Conservation (phyloP, 2,797 vertebrate genomes). For the Helostoma temminkii region DNA sequence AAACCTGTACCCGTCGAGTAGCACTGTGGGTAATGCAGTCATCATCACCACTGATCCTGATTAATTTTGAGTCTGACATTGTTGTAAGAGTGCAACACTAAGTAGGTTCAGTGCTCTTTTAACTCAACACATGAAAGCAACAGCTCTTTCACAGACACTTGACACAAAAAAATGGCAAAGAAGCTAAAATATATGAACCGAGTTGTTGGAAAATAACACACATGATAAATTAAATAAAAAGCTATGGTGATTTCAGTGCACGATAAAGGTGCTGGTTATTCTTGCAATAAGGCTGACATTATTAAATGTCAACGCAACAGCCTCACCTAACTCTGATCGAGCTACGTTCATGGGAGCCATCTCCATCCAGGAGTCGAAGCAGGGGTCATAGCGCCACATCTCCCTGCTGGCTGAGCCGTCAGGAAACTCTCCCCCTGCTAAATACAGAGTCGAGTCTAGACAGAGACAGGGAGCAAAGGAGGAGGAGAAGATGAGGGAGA, state of each 20-base stretch:
- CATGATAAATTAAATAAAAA: too few species aligned
- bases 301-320: neutral
- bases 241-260: neutral
- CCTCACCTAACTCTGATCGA: conserved; percentile 85
- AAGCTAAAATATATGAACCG: too few species aligned
- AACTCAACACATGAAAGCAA: too few species aligned
- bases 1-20: too few species aligned
- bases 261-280: neutral
- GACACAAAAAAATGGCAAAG: too few species aligned
- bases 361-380: conserved; percentile 87
- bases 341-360: conserved; percentile 88
- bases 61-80: too few species aligned
- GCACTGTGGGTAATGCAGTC: too few species aligned
- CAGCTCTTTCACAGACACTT: too few species aligned
- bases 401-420: conserved; percentile 88
- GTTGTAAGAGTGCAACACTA: too few species aligned
- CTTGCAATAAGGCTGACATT: neutral
- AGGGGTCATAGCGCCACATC: conserved; percentile 89
- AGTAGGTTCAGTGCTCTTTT: too few species aligned
- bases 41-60: too few species aligned
- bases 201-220: too few species aligned
- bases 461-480: neutral
- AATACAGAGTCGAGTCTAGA: conserved; percentile 83
- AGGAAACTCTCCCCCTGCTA: conserved; percentile 88
- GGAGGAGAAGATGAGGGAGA: neutral